A percentile compares a stretch with the other conserved stretches of the same genome.
These are phyloP conservation scores for Nanorana parkeri DNA, from an alignment of 2,113 vertebrate species.

Conservation along the genomic window DNA sequence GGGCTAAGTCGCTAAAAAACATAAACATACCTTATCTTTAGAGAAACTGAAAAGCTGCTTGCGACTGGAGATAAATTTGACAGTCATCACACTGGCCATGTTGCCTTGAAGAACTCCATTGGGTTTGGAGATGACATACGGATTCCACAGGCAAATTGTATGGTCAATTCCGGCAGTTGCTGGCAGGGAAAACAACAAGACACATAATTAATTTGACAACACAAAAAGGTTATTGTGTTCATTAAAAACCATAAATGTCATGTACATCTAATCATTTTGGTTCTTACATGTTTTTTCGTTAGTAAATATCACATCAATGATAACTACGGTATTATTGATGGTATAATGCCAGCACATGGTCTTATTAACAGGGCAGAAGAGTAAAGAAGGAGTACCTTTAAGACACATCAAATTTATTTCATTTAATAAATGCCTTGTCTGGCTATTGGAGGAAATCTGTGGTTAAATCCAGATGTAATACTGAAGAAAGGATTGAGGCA, in stretches of 20 bases:
- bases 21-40: conserved; percentile 78
- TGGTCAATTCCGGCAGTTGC: conserved; percentile 82
- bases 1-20: no score
- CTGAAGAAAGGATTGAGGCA: no score
- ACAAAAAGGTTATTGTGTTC: neutral
- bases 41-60: conserved; percentile 84
- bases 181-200: conserved; percentile 60
- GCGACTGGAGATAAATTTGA: conserved; percentile 75
- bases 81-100: conserved; percentile 71
- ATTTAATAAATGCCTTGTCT: no score
- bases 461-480: no score
- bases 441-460: no score
- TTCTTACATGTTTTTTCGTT: neutral
- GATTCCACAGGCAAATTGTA: conserved; percentile 83
- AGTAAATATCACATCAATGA: no score
- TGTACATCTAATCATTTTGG: neutral
- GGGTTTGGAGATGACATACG: conserved; percentile 77
- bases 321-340: no score
- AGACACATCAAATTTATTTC: no score
- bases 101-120: conserved; percentile 76
- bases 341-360: no score
- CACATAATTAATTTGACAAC: no score
- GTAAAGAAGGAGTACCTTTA: no score
- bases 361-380: no score
- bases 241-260: neutral